phyloP scores from a whole-genome alignment of 2,888 invertebrate species.

The Aphidius colemani region DNA sequence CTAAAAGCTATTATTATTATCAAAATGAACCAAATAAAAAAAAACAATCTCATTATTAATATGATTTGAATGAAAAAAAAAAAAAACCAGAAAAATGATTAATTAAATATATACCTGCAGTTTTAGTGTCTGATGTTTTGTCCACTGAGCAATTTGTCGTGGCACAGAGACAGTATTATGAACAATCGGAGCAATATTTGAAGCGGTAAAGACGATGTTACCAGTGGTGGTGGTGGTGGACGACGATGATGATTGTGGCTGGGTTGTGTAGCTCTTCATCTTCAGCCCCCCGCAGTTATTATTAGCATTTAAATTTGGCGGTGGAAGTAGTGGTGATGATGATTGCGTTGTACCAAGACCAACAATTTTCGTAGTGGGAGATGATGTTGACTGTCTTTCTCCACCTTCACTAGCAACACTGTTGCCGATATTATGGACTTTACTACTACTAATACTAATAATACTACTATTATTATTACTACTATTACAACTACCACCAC shows the following conservation, averaged over 20 bases:
- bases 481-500: constrained; percentile 10
- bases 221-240: constrained; percentile 23
- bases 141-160: constrained; percentile 53
- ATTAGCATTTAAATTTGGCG: constrained; percentile 52
- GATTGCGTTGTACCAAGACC: constrained; percentile 38
- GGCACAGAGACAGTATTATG: constrained; percentile 38
- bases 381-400: constrained; percentile 32
- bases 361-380: constrained; percentile 24
- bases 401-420: constrained; percentile 30
- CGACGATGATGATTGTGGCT: constrained; percentile 33
- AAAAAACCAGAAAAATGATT: not conserved
- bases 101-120: constrained; percentile 50
- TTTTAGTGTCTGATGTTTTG: constrained; percentile 55
- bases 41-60: not conserved
- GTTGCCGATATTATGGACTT: no score
- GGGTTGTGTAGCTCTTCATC: constrained; percentile 40
- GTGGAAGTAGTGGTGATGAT: constrained; percentile 24
- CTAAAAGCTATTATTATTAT: not conserved
- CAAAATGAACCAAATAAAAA: not conserved
- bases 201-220: constrained; percentile 29
- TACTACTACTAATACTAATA: constrained; percentile 19
- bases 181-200: constrained; percentile 35
- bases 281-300: constrained; percentile 54
- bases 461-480: not conserved
- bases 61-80: not conserved